These are phyloP conservation scores for Nematolebias whitei DNA, from an alignment of 2,113 vertebrate species.

Conservation along the genomic window DNA sequence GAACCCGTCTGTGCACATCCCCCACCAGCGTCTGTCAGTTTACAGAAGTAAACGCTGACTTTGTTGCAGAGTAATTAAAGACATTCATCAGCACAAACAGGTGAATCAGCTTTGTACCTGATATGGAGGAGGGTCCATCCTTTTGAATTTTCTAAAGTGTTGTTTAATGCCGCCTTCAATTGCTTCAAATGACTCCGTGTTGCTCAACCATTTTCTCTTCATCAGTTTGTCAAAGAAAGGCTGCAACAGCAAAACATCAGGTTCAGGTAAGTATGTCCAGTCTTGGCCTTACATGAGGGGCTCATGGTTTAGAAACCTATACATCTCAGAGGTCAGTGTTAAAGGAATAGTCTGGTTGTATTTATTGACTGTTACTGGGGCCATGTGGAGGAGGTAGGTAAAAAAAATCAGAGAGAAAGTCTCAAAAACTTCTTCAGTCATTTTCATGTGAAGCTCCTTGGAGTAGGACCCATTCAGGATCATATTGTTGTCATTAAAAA, in stretches of 20 bases:
- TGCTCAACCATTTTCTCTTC: slow-evolving; percentile 88
- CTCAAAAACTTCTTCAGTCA: too few species aligned
- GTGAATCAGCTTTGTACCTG: slow-evolving; percentile 75
- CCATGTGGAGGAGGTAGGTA: too few species aligned
- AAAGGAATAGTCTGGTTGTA: too few species aligned
- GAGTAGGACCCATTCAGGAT: too few species aligned
- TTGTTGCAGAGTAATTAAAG: not conserved
- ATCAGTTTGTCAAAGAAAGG: slow-evolving; percentile 90
- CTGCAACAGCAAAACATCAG: slow-evolving; percentile 64
- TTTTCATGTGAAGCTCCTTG: too few species aligned
- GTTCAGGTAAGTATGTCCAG: not conserved
- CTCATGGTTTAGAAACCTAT: too few species aligned
- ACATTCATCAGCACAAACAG: not conserved
- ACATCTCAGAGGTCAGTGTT: too few species aligned
- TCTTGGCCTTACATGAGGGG: not conserved
- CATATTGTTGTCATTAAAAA: too few species aligned
- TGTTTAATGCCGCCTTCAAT: slow-evolving; percentile 84
- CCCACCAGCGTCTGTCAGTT: slow-evolving; percentile 82
- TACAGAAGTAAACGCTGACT: not conserved
- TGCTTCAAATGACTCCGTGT: slow-evolving; percentile 85
- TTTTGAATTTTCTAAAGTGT: slow-evolving; percentile 84
- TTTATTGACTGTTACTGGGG: too few species aligned
- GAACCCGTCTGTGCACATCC: slow-evolving; percentile 86
- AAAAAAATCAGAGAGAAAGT: too few species aligned
- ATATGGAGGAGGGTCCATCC: slow-evolving; percentile 88